Base-by-base conservation (phyloP, 92 coral and sea anemone genomes). In the Bergia sp. region DNA sequence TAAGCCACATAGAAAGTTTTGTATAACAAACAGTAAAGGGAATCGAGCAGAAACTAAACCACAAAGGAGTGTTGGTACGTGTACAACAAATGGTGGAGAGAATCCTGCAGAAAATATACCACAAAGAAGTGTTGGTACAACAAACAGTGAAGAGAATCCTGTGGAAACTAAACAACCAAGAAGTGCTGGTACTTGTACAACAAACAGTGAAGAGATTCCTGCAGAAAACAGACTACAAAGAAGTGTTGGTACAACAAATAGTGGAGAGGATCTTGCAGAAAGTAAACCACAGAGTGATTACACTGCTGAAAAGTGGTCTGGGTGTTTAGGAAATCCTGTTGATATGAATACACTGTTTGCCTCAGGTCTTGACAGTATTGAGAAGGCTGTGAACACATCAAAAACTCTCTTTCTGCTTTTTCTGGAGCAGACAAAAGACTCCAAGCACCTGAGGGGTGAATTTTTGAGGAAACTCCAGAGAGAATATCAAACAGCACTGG, bases 391-490 rank as follows among this genome's bases (percentile, higher is more conserved):
- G 11, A 50, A 71, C 9, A 84, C 65, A 3, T 74, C 44, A 16
- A 71, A 9, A 47, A 7, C 79, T 84, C 87, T 84, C 21, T 38
- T 4, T 67, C 37, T 12, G 36, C 16, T 71, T 5, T 84, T 84
- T 84, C 79, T n/a, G 0, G 79, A 84, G 67, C 79, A 45, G 10
- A 69, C 87, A 72, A 79, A 84, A 69, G 40, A 53, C 55, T 9
- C 65, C 43, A 84, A 29, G 37, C 53, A 43, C 9, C 2, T 84
- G 23, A 69, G 79, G 45, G 37, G 39, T 38, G 61, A 84, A 5
- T 84, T 84, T 67, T 10, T 84, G 61, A 84, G 39, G 77, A 71
- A 84, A 69, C 79, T 84, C n/a, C 87, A 84, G 75, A 61, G 69
- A 53, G 79, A 84, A 21, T 84, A 84, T 73, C 23, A n/a, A n/a